Conservation (phyloP, 2,797 vertebrate species). For the Falco biarmicus region DNA sequence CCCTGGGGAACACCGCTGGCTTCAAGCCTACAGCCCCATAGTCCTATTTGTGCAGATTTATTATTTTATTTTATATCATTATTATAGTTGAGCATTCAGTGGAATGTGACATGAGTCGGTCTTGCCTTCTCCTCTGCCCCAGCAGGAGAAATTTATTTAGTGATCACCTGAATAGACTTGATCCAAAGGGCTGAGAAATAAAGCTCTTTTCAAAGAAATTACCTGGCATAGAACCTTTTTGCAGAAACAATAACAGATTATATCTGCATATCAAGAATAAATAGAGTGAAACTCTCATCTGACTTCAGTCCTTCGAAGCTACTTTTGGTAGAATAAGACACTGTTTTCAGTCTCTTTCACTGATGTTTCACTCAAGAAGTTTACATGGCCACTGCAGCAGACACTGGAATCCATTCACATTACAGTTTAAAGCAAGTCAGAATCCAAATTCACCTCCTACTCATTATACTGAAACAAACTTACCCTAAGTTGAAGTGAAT, state of each 20-base stretch:
- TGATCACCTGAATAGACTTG: background rate
- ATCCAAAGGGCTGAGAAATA: background rate
- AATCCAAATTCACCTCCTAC: background rate
- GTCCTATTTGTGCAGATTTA: background rate
- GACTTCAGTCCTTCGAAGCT: background rate
- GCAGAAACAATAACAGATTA: background rate
- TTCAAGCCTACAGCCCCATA: too few species aligned
- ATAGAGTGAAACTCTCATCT: background rate
- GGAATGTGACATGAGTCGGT: background rate
- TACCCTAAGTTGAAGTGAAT: background rate
- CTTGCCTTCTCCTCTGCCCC: background rate
- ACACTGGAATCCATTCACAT: background rate
- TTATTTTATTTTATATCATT: background rate
- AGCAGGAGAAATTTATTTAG: background rate
- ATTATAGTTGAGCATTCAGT: background rate
- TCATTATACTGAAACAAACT: background rate
- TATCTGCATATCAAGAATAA: background rate
- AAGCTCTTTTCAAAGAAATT: background rate
- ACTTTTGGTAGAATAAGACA: background rate
- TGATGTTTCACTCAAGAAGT: background rate
- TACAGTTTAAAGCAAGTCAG: background rate
- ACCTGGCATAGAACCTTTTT: background rate
- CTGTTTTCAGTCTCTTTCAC: background rate
- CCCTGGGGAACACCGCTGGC: too few species aligned
- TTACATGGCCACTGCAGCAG: background rate